Conservation (phyloP, 2,113 vertebrate species). For the Ondatra zibethicus region DNA sequence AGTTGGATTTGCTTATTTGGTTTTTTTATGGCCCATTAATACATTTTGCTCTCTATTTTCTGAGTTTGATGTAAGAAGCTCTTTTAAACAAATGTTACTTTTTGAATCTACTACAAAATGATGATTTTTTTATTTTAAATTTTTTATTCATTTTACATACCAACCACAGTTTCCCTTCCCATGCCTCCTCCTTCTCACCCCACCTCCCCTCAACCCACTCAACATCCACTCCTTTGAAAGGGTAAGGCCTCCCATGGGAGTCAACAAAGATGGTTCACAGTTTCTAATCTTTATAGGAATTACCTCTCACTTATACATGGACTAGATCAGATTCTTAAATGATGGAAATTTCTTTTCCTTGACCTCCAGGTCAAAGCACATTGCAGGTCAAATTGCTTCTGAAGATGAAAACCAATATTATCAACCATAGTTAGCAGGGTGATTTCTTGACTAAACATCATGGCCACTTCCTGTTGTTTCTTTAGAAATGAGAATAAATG, state of each 20-base stretch:
- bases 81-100: neutral
- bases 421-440: neutral
- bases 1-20: neutral
- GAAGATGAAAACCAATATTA: neutral
- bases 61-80: neutral
- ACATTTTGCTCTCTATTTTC: neutral
- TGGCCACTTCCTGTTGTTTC: neutral
- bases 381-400: neutral
- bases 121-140: neutral
- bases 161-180: too few species aligned
- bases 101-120: neutral
- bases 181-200: too few species aligned
- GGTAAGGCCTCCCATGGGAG: too few species aligned
- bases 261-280: too few species aligned
- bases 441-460: neutral
- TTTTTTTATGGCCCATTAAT: neutral
- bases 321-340: neutral
- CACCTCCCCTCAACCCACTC: too few species aligned
- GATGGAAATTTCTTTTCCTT: neutral
- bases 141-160: too few species aligned
- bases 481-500: neutral
- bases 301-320: neutral
- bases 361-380: neutral
- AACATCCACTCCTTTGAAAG: too few species aligned
- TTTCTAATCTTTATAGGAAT: neutral